Evolutionary conservation across 2,888 invertebrate genomes (phyloP).

Genomic region (Philhelius pedissequus): DNA sequence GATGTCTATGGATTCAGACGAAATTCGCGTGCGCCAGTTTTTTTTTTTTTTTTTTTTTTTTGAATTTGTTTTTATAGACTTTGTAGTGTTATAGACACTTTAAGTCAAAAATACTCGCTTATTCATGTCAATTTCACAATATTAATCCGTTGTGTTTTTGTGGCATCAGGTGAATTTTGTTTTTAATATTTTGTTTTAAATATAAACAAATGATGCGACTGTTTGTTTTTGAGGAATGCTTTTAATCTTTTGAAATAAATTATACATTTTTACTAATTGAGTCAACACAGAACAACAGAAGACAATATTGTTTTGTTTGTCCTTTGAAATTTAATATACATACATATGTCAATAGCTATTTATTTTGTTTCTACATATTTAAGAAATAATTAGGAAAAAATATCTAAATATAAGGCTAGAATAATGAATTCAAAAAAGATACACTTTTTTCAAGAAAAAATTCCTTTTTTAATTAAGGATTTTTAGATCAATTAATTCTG

Average conservation of each 20-base stretch:
- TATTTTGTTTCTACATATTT: no score
- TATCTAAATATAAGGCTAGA: no score
- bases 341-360: no score
- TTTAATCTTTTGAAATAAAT: neutral
- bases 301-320: neutral
- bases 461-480: no score
- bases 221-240: conserved; percentile 17
- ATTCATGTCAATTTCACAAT: conserved; percentile 62
- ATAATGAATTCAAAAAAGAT: no score
- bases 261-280: neutral
- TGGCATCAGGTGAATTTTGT: conserved; percentile 46
- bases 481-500: no score
- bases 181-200: conserved; percentile 1
- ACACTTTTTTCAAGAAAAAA: no score
- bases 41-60: neutral
- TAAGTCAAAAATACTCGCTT: conserved; percentile 32
- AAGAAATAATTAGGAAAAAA: no score
- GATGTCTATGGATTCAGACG: neutral
- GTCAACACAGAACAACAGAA: neutral
- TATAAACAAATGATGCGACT: neutral
- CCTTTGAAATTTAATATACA: no score
- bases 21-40: neutral
- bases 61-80: neutral
- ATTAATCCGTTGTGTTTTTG: neutral
- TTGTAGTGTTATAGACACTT: neutral